phyloP scores from a whole-genome alignment of 2,113 vertebrate genomes.

The Raphicerus campestris region DNA sequence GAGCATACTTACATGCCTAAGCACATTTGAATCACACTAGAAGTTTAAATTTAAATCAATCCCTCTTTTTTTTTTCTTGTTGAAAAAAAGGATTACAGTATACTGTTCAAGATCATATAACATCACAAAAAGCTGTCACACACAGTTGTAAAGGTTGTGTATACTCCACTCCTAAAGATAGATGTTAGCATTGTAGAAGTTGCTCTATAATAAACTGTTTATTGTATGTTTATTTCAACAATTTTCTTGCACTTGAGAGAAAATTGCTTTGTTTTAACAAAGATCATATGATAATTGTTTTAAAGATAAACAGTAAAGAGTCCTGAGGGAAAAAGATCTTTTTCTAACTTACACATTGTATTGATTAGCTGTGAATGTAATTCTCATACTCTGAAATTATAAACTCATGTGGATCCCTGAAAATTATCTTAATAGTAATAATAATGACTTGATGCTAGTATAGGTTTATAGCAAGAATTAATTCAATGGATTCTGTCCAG shows the following conservation, averaged over 20 bases:
- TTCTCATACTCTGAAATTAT: neutral
- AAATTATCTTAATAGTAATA: neutral
- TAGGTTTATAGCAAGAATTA: neutral
- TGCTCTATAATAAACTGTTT: neutral
- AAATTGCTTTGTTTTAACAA: neutral
- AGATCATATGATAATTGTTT: neutral
- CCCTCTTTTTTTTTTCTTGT: neutral
- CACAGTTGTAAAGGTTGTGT: too few relatives aligned
- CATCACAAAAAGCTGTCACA: neutral
- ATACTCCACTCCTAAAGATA: neutral
- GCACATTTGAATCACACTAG: neutral
- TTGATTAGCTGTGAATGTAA: neutral
- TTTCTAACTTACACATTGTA: neutral
- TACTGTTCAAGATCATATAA: neutral
- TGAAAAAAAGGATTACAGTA: neutral
- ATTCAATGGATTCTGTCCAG: neutral
- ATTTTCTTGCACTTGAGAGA: neutral
- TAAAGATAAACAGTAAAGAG: slow-evolving; percentile 7
- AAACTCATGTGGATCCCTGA: neutral
- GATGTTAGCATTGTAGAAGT: neutral
- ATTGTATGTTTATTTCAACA: neutral
- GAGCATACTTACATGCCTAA: neutral
- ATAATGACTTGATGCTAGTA: neutral
- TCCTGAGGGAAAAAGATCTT: neutral
- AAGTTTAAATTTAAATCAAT: neutral